Conservation (phyloP, 2,113 vertebrate species). For the Lagopus leucura region DNA sequence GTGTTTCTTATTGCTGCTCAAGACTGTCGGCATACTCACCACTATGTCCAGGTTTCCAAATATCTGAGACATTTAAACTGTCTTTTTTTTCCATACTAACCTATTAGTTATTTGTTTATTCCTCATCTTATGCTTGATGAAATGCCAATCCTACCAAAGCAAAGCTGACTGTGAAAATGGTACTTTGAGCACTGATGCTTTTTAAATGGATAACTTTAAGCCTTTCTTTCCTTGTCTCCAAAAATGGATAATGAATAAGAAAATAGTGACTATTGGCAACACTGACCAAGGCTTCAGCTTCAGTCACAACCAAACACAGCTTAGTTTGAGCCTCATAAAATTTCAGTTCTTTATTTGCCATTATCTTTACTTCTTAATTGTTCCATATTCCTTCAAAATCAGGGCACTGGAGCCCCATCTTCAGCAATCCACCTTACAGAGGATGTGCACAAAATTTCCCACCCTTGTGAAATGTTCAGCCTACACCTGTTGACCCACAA, state of each 20-base stretch:
- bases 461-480: conserved; percentile 4
- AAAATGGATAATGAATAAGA: background rate
- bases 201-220: background rate
- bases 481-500: background rate
- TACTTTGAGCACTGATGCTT: background rate
- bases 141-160: background rate
- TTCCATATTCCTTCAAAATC: background rate
- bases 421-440: background rate
- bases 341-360: background rate
- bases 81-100: background rate
- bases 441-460: background rate
- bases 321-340: background rate
- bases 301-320: background rate
- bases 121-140: background rate
- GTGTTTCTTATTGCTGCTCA: background rate
- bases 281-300: background rate
- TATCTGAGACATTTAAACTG: background rate
- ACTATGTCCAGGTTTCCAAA: background rate
- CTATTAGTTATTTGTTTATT: background rate
- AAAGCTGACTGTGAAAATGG: background rate
- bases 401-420: background rate
- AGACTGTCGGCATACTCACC: background rate
- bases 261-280: background rate
- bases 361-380: background rate
- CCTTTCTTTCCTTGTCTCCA: background rate